Percentiles rank a stretch among this genome's conserved stretches.
Conservation (phyloP, 2,888 invertebrate species). For the Ennomos quercinarius region DNA sequence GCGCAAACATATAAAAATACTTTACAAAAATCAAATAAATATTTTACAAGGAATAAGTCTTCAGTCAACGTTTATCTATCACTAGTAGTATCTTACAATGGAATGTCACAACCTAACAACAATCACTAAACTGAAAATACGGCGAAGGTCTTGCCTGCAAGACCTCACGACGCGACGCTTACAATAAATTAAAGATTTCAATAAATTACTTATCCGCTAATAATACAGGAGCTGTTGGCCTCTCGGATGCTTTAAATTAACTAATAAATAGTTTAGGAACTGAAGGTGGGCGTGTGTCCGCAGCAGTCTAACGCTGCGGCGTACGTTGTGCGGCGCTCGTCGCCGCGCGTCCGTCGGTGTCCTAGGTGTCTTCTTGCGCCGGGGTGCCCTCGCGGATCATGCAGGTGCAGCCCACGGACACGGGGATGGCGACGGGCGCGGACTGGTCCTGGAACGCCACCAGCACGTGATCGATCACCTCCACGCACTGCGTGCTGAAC, state of each 20-base stretch:
- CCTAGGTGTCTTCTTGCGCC: constrained; percentile 48
- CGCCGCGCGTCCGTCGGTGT: too few relatives aligned
- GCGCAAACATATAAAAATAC: too few relatives aligned
- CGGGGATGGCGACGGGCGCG: constrained; percentile 47
- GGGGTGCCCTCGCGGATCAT: constrained; percentile 57
- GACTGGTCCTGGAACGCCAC: constrained; percentile 59
- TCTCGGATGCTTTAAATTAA: constrained; percentile 19
- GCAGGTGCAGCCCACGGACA: constrained; percentile 77
- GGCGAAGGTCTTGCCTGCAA: constrained; percentile 28
- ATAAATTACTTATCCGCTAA: constrained; percentile 32
- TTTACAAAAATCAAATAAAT: too few relatives aligned
- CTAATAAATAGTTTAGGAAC: constrained; percentile 29
- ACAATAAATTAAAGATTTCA: constrained; percentile 19
- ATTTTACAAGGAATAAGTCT: constrained; percentile 30
- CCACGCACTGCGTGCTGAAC: constrained; percentile 69
- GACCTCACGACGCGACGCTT: constrained; percentile 13
- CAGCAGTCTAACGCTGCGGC: constrained; percentile 13
- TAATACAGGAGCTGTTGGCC: constrained; percentile 19
- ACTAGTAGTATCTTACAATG: constrained; percentile 30
- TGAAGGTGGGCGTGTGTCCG: constrained; percentile 21
- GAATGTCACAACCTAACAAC: constrained; percentile 16
- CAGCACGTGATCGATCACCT: constrained; percentile 72
- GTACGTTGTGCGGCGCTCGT: constrained; percentile 44
- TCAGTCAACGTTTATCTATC: constrained; percentile 11
- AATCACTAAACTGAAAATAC: constrained; percentile 1